Conservation (phyloP, 2,797 vertebrate genomes). For the Coluber constrictor region DNA sequence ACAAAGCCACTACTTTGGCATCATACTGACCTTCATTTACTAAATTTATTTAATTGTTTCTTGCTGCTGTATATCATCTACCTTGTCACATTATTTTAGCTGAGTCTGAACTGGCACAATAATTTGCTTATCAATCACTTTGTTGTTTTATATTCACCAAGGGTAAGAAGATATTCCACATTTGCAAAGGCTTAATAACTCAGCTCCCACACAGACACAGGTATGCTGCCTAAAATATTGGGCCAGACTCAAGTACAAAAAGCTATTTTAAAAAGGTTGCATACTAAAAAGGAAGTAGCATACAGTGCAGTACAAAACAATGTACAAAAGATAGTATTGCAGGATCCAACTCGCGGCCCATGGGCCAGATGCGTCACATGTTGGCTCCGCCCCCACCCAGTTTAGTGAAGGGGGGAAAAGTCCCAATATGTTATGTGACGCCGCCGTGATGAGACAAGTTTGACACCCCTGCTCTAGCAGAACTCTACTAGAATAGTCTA, state of each 20-base stretch:
- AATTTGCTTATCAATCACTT: neutral
- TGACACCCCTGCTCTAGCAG: neutral
- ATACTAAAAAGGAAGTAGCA: no score
- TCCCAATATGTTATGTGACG: no score
- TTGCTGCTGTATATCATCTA: neutral
- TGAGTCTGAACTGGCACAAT: neutral
- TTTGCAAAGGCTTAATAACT: neutral
- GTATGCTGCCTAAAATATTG: neutral
- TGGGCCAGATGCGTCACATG: no score
- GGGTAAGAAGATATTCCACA: neutral
- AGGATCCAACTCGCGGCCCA: neutral
- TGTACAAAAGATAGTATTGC: neutral
- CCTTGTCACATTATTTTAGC: neutral
- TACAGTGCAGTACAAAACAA: neutral
- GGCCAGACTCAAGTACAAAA: neutral
- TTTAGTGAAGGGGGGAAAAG: no score
- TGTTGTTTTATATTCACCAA: neutral
- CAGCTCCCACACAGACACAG: neutral
- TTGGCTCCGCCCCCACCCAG: no score
- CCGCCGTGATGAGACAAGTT: no score
- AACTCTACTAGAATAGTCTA: neutral
- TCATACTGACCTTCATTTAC: neutral
- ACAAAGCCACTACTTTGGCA: neutral
- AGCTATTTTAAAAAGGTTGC: neutral
- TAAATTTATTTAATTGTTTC: neutral